Evolutionary conservation across 2,888 invertebrate species (phyloP), one percentile per base, ranked within the genome.

Genomic region (Catocala nupta): DNA sequence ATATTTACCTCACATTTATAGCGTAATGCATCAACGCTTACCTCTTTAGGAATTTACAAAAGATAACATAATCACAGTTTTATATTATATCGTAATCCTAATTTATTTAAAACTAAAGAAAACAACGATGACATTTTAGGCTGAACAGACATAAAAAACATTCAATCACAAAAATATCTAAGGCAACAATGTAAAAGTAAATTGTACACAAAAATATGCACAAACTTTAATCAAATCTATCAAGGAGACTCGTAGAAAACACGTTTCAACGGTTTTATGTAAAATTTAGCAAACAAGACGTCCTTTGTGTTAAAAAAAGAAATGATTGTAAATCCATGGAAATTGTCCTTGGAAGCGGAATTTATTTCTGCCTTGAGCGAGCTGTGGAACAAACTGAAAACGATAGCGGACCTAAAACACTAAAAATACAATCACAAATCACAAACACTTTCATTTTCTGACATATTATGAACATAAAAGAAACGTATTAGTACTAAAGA

Each of bases 261-360:
- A 74, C 64, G 60, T 59, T 56, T 59, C 63, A 36, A 66, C 68
- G 62, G 52, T 68, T 78, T 77, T 77, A 74, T 79, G 73, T 70
- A 70, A 78, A 75, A 81, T 78, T 80, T 75, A 68, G 77, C 72
- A 76, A 81, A 82, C 72, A 80, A 77, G 67, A 68, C 75, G 70
- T 65, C 67, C 65, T 78, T 79, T 81, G 77, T 78, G 68, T 64
- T 64, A 67, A 56, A 64, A 65, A 77, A 75, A 73, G 70, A 74
- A 76, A 75, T 75, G 67, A 82, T 81, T 85, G 80, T 82, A 82
- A 83, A 83, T 84, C 82, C 73, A 75, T 80, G 78, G 75, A 80
- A 83, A 81, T 81, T 72, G 75, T 78, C 77, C 73, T 71, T 62
- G 43, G 77, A 64, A 76, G 67, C 76, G 70, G 63, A 80, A 83